Evolutionary conservation across 1,140 invertebrate species (phyloP), one percentile per base, ranked within the genome.

Genomic region (Pogonomyrmex californicus): DNA sequence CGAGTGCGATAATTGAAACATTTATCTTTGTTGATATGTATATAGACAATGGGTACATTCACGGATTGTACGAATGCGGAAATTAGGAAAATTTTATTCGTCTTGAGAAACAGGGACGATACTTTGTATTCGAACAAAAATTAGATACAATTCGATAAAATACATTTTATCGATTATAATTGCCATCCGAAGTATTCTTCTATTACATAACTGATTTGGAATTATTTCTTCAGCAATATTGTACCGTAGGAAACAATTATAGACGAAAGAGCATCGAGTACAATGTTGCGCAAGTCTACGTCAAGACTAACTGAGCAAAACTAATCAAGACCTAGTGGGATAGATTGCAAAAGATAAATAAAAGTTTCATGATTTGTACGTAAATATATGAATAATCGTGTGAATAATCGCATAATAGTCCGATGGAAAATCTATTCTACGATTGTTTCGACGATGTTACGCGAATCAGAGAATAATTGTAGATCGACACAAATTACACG

Each of bases 391-490:
- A 78, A 65, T 78, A 65, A 78, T 78, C 30, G 38, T 65, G 30
- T 17, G 1, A 63, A 78, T 78, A 60, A 23, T 23, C 23, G n/a
- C 6, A 41, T 75, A 85, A 76, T 58, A 23, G 44, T 23, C 14
- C n/a, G 17, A 78, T 78, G 47, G 70, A 78, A 77, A 86, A 88
- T 76, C 73, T 63, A 68, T 71, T 75, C 44, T 66, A 71, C 87
- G 41, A 77, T 83, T 78, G 58, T 60, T 85, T 70, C 66, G 68
- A 76, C 66, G 49, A 88, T 47, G 23, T 65, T 65, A 78, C 12
- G 38, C 56, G n/a, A 63, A 10, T 5, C 9, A 12, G 62, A 66
- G 17, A 78, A 78, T 78, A 63, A 78, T 65, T 63, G 17, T 78
- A 65, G 58, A 14, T 77, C 73, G 33, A 77, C 44, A 77, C 44